Percentiles rank a stretch among this genome's conserved stretches.
Conservation (phyloP, 2,888 invertebrate genomes). For the Spisula subtruncata region DNA sequence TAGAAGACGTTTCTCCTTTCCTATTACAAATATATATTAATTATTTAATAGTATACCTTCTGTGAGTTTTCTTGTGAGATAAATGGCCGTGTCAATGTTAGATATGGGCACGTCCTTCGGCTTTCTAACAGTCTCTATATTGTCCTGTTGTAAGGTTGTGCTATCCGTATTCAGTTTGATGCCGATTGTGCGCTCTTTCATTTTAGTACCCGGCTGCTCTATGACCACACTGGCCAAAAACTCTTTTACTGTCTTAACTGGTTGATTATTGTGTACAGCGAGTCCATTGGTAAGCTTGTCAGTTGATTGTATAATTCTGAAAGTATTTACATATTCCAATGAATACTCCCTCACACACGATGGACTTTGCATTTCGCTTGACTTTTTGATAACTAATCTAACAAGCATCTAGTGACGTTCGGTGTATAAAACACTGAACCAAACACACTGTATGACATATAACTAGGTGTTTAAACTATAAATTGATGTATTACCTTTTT, state of each 20-base stretch:
- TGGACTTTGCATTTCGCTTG: too few species aligned
- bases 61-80: conserved; percentile 61
- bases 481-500: too few species aligned
- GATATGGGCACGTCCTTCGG: conserved; percentile 34
- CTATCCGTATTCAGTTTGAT: conserved; percentile 33
- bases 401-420: too few species aligned
- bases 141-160: conserved; percentile 8
- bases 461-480: too few species aligned
- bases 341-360: too few species aligned
- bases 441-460: too few species aligned
- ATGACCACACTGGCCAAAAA: conserved; percentile 36
- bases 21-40: too few species aligned
- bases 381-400: too few species aligned
- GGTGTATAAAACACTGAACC: too few species aligned
- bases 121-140: conserved; percentile 31
- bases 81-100: conserved; percentile 69
- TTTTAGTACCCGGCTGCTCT: conserved; percentile 41
- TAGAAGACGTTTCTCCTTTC: too few species aligned
- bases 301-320: conserved; percentile 64
- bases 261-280: not conserved
- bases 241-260: conserved; percentile 38
- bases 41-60: too few species aligned
- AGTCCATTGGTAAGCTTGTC: conserved; percentile 57
- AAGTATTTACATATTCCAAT: not conserved
- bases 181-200: conserved; percentile 49